phyloP scores from a whole-genome alignment of 2,113 vertebrate species.

The Pelusios castaneus region DNA sequence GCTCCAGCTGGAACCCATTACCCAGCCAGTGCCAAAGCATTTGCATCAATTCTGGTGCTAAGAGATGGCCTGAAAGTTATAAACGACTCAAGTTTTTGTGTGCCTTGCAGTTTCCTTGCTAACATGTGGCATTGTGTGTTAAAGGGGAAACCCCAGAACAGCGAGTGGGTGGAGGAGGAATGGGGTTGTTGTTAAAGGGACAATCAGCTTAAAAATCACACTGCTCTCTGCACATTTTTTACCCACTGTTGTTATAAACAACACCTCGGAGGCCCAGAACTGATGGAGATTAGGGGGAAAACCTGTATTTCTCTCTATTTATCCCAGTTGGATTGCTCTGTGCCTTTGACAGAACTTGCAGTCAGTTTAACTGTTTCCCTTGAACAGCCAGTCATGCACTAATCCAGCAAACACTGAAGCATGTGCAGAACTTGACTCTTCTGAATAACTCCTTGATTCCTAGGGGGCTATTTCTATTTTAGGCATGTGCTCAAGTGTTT shows the following conservation, averaged over 20 bases:
- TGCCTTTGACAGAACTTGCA: neutral
- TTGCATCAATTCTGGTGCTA: neutral
- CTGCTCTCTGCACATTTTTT: neutral
- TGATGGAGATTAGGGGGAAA: neutral
- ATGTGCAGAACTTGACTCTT: neutral
- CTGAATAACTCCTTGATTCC: neutral
- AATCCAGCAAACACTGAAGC: neutral
- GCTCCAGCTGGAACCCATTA: slow-evolving; percentile 4
- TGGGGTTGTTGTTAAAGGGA: neutral
- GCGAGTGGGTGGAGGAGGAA: neutral
- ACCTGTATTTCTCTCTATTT: neutral
- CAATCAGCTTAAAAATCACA: neutral
- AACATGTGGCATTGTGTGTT: neutral
- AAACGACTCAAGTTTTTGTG: neutral
- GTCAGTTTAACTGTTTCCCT: neutral
- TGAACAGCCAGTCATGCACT: neutral
- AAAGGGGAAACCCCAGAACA: neutral
- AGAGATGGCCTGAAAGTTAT: neutral
- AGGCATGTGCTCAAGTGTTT: neutral
- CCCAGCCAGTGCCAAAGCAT: neutral
- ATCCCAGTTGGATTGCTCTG: neutral
- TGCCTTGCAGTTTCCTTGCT: neutral
- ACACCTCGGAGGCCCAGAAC: neutral
- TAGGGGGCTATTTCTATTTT: neutral
- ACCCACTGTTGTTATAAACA: neutral